A percentile compares a stretch with the other conserved stretches of the same genome.
These are phyloP conservation scores for Mercenaria mercenaria DNA, from an alignment of 1,140 invertebrate species.

Conservation along the genomic window DNA sequence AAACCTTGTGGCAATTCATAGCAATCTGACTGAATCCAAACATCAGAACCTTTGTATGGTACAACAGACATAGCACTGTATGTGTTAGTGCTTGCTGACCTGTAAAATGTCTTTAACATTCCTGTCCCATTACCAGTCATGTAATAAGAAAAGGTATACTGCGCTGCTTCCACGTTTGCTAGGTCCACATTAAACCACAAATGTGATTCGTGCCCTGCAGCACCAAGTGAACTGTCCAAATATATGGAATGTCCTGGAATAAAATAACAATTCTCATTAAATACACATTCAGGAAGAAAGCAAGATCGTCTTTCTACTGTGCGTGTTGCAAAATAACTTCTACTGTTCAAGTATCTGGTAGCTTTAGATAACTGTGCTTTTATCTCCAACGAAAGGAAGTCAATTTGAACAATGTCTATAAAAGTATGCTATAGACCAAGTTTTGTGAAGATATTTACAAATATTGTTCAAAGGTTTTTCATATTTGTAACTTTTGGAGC, in stretches of 20 bases:
- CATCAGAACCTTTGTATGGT: neutral
- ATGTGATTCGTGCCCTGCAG: neutral
- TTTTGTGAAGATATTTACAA: too few species aligned
- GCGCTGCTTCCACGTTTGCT: neutral
- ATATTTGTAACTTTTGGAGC: too few species aligned
- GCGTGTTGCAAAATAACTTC: too few species aligned
- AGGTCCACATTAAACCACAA: slow-evolving; percentile 18
- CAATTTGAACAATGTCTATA: too few species aligned
- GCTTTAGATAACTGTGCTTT: too few species aligned
- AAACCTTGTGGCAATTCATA: slow-evolving; percentile 19
- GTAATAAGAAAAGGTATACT: slow-evolving; percentile 31
- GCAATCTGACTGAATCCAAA: slow-evolving; percentile 6
- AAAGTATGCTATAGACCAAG: too few species aligned
- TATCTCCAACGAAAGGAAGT: too few species aligned
- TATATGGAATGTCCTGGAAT: slow-evolving; percentile 32
- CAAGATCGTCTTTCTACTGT: too few species aligned
- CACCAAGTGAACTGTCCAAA: slow-evolving; percentile 37
- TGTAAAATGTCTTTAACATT: neutral
- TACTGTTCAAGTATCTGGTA: too few species aligned
- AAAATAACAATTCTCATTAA: neutral
- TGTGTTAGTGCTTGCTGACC: neutral
- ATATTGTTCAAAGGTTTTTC: too few species aligned
- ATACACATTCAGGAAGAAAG: neutral
- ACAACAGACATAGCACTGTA: neutral
- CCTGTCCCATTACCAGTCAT: slow-evolving; percentile 1